Base-by-base conservation (phyloP, 2,888 invertebrate species). In the Ochropleura leucogaster region DNA sequence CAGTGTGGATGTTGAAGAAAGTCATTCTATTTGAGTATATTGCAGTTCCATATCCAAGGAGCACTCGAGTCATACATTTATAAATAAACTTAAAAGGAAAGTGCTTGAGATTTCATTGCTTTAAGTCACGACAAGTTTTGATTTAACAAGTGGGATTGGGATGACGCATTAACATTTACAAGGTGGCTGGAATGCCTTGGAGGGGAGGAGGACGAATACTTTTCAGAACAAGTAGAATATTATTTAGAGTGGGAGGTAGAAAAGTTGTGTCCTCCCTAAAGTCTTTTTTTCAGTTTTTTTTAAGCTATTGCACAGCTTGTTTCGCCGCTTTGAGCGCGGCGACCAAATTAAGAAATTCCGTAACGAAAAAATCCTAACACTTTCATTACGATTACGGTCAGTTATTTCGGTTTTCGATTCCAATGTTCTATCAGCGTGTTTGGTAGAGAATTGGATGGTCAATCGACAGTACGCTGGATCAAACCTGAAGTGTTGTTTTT, bases 91-190 rank as follows among this genome's bases (percentile, higher is more conserved):
- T 49, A 40, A 30, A 62, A 71, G 51, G 30, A 51, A 75, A 63
- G 53, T 55, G 16, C 62, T 68, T 55, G 16, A 55, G 47, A 44
- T 75, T 69, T 74, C 75, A 74, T 76, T 69, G 62, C 75, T 62
- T 47, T 47, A 68, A 74, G 44, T 44, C 75, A 40, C 14, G 30
- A 44, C 49, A 76, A 75, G 75, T 76, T 75, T 68, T 74, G 75
- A 74, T 74, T 74, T 62, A 74, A 49, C 44, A 55, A 75, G 62
- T 68, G 53, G 30, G 30, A 42, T 53, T 30, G 42, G 42, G 68
- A n/a, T 16, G 10, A 44, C 16, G 10, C 62, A 75, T 75, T 55
- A 30, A 44, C 62, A 75, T 76, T 74, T 55, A 63, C 30, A 69
- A 62, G 30, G 47, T 55, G 30, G 30, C n/a, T 55, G 30, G 20